Conservation (phyloP, 2,888 invertebrate species). For the Drosophila sordidapex region DNA sequence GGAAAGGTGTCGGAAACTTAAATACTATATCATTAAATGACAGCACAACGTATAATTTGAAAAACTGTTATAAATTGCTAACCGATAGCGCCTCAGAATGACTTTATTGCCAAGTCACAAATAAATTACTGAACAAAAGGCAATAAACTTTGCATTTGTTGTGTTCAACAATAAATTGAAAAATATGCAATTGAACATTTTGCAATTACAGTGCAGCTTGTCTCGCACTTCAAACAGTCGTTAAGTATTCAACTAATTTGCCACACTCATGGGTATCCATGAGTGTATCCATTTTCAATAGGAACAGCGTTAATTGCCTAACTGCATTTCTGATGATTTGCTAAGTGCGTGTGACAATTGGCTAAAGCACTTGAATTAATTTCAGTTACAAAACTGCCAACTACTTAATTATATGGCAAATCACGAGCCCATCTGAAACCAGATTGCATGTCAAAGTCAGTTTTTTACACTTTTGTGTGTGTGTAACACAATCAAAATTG, state of each 20-base stretch:
- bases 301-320: constrained; percentile 12
- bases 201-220: constrained; percentile 7
- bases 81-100: constrained; percentile 5
- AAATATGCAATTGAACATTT: constrained; percentile 2
- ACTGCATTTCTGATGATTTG: constrained; percentile 31
- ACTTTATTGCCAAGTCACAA: constrained; percentile 11
- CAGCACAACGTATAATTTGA: constrained; percentile 4
- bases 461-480: constrained; percentile 36
- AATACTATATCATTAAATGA: background rate
- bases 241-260: constrained; percentile 25
- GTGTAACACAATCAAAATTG: constrained; percentile 34
- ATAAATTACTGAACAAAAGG: constrained; percentile 19
- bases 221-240: constrained; percentile 1
- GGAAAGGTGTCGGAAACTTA: constrained; percentile 9
- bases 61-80: constrained; percentile 18
- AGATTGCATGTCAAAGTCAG: constrained; percentile 46
- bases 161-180: constrained; percentile 2
- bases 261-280: constrained; percentile 9
- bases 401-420: constrained; percentile 41
- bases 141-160: constrained; percentile 26
- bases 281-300: constrained; percentile 13
- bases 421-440: constrained; percentile 42
- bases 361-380: constrained; percentile 51
- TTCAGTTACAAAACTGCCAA: constrained; percentile 57
- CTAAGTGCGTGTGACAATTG: constrained; percentile 56